These are phyloP conservation scores for Drosophila ohnishii DNA, from an alignment of 1,140 invertebrate genomes.

Conservation along the genomic window DNA sequence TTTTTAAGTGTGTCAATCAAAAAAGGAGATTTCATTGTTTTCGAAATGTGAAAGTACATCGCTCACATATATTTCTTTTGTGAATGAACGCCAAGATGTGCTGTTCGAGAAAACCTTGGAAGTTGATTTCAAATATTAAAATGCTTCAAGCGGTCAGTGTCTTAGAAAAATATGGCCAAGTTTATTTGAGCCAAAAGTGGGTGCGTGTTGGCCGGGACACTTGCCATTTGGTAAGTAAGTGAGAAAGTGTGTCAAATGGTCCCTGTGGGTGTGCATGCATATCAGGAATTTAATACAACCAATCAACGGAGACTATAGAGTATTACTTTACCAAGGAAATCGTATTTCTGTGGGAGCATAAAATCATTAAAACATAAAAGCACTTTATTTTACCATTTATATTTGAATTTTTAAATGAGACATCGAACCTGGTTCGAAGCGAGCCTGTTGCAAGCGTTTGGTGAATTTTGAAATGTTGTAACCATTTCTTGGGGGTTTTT, in stretches of 20 bases:
- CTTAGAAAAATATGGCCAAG: conserved; percentile 14
- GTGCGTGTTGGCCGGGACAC: conserved; percentile 30
- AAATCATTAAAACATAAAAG: not conserved
- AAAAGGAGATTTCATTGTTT: conserved; percentile 29
- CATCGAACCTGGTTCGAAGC: conserved; percentile 8
- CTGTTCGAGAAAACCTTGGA: conserved; percentile 1
- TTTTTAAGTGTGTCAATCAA: conserved; percentile 20
- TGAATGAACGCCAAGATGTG: conserved; percentile 7
- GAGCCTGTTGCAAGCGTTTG: conserved; percentile 8
- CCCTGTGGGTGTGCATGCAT: conserved; percentile 17
- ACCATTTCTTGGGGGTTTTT: not conserved
- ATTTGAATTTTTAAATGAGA: not conserved
- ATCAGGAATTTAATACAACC: conserved; percentile 32
- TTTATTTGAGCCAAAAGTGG: conserved; percentile 28
- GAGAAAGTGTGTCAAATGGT: conserved; percentile 31
- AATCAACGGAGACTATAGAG: not conserved
- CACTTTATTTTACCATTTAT: no score
- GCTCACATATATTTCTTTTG: not conserved
- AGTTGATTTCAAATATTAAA: conserved; percentile 38
- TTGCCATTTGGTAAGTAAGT: conserved; percentile 27
- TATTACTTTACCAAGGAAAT: conserved; percentile 3
- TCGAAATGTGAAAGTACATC: conserved; percentile 2
- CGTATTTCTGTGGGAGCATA: not conserved
- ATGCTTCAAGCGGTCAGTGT: conserved; percentile 23
- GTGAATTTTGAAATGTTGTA: conserved; percentile 20